Base-by-base conservation (phyloP, 1,140 invertebrate genomes). In the Ostrea denselamellosa region DNA sequence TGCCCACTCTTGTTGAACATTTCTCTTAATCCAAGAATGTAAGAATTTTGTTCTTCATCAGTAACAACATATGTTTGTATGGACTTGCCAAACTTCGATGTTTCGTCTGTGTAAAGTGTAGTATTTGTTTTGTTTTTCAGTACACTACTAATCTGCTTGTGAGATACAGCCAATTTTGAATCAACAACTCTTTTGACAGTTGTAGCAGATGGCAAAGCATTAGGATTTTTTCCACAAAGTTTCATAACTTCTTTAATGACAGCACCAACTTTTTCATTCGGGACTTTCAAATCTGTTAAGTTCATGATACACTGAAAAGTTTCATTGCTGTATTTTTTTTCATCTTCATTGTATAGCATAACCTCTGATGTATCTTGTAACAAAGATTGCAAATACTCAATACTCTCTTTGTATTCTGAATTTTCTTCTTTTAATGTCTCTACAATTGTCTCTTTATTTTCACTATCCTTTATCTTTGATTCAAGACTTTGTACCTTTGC, bases 11-110 rank as follows among this genome's bases (percentile, higher is more conserved):
- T 90, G 71, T 87, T 85, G 17, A 17, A 17, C 85, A 87, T 85
- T 25, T 90, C 85, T 51, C 90, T 84, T 19, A 90, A 34, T n/a
- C 87, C 89, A 25, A 90, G 51, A n/a, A 90, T 71, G 65, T 85
- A 89, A 19, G 52, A 68, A 52, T 87, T 88, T 81, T 86, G 77
- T 12, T 88, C 58, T 56, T 88, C 81, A 83, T 90, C 90, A 71
- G 54, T 85, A 2, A 88, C 25, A 56, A 85, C 17, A 83, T 85
- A 86, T 10, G 28, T 56, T 54, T 87, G 28, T 25, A 83, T 65
- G 14, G 84, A 85, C 53, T 86, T 87, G 4, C 88, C 88, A 81
- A 87, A 89, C 68, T 90, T 89, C 8, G n/a, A 34, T 2, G 88
- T 90, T 83, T 90, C 89, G 65, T n/a, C n/a, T n/a, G n/a, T n/a